Conservation (phyloP, 2,113 vertebrate genomes). For the Oophaga pumilio region DNA sequence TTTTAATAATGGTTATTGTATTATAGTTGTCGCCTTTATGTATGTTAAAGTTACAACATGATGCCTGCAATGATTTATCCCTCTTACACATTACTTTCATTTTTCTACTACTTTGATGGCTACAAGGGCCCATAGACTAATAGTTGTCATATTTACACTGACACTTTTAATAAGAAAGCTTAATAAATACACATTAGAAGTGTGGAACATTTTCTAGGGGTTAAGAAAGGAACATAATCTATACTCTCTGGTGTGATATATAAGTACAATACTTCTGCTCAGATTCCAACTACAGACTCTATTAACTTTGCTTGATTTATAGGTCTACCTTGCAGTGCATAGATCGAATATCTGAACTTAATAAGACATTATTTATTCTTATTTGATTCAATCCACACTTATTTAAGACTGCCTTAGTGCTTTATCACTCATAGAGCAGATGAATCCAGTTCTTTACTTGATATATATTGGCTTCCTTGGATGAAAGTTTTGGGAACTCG, state of each 20-base stretch:
- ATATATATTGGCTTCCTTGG: background rate
- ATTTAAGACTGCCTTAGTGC: constrained; percentile 9
- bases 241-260: constrained; percentile 11
- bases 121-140: background rate
- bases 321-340: constrained; percentile 7
- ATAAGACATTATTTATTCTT: constrained; percentile 46
- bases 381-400: constrained; percentile 40
- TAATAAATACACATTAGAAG: constrained; percentile 33
- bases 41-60: background rate
- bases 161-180: constrained; percentile 14
- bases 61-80: background rate
- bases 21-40: background rate
- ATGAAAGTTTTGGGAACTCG: background rate
- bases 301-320: constrained; percentile 38
- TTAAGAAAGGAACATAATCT: constrained; percentile 4
- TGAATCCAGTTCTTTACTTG: constrained; percentile 12
- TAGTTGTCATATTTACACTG: constrained; percentile 17
- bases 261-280: constrained; percentile 31
- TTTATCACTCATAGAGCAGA: constrained; percentile 33
- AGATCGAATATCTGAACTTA: constrained; percentile 42
- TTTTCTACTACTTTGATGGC: background rate
- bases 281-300: constrained; percentile 33
- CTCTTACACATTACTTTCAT: background rate
- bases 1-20: background rate
- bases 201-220: background rate